Evolutionary conservation across 1,140 invertebrate species (phyloP).

Genomic region (Caenorhabditis remanei): DNA sequence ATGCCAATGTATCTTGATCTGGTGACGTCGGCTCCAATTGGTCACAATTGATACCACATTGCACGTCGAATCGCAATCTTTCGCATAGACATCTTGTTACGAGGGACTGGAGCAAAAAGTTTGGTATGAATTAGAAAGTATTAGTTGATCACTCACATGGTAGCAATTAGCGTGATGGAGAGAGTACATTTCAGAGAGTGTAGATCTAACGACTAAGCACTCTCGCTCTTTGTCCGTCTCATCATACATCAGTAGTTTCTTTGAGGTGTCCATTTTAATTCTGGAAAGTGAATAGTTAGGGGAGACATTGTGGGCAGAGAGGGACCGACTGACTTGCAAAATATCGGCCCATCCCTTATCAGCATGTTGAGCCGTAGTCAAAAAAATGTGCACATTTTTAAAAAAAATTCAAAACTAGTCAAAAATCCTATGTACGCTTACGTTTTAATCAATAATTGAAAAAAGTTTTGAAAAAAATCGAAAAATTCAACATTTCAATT

Average conservation of each 20-base stretch:
- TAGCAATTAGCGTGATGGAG: slow-evolving; percentile 63
- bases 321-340: background rate
- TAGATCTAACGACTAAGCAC: slow-evolving; percentile 60
- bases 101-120: slow-evolving; percentile 55
- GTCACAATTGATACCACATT: slow-evolving; percentile 59
- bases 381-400: too few relatives aligned
- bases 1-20: slow-evolving; percentile 57
- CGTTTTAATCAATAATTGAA: too few relatives aligned
- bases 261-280: slow-evolving; percentile 64
- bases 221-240: slow-evolving; percentile 62
- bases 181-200: slow-evolving; percentile 58
- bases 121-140: background rate
- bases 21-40: slow-evolving; percentile 58
- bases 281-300: slow-evolving; percentile 8
- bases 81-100: slow-evolving; percentile 63
- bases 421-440: too few relatives aligned
- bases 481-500: background rate
- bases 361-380: too few relatives aligned
- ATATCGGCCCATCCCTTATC: too few relatives aligned
- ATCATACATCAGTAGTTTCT: slow-evolving; percentile 57
- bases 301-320: background rate
- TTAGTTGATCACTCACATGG: slow-evolving; percentile 58
- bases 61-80: slow-evolving; percentile 44
- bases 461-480: too few relatives aligned
- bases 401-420: too few relatives aligned